Base-by-base conservation (phyloP, 2,888 invertebrate species). In the Elysia crispata region DNA sequence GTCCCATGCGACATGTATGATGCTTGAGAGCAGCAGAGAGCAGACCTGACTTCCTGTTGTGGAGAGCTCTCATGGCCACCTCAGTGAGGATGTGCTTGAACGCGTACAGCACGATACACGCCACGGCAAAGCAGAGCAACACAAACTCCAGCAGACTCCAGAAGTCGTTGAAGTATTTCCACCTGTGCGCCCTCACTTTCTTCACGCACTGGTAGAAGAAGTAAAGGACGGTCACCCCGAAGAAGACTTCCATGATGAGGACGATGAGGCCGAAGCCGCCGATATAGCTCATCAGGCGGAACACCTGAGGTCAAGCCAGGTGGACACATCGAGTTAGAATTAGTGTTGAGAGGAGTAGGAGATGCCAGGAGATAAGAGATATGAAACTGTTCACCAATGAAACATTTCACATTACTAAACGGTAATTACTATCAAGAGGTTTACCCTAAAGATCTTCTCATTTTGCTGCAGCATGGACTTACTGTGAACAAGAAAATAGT, bases 61-160 rank as follows among this genome's bases (percentile, higher is more conserved):
- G 85, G 50, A 92, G 84, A 0, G 89, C 86, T 31, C 85, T 81
- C 83, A 92, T 89, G 1, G 92, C 91, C 30, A 89, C 84, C 31
- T 87, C 86, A 0, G 90, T 90, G 15, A 91, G 87, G 30, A 90
- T 86, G 79, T 91, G 91, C 82, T 91, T 92, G 84, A 91, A 90
- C 57, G 90, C 88, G 85, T 92, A 93, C 89, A 93, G 90, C 18
- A 87, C 90, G 50, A 93, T 91, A 74, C 90, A 90, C 3, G 91
- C 82, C 50, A 92, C 88, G n/a, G 91, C 90, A 66, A 92, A 88
- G 41, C 90, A 80, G 60, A 93, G 86, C 67, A 92, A 90, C n/a
- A 86, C 83, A 82, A 92, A 89, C 81, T 93, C 93, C 28, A 92
- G 86, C 41, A 91, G 84, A 83, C 91, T 91, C 93, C 93, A 93